phyloP scores from a whole-genome alignment of 1,140 invertebrate species.

The Eupristina koningsbergeri region DNA sequence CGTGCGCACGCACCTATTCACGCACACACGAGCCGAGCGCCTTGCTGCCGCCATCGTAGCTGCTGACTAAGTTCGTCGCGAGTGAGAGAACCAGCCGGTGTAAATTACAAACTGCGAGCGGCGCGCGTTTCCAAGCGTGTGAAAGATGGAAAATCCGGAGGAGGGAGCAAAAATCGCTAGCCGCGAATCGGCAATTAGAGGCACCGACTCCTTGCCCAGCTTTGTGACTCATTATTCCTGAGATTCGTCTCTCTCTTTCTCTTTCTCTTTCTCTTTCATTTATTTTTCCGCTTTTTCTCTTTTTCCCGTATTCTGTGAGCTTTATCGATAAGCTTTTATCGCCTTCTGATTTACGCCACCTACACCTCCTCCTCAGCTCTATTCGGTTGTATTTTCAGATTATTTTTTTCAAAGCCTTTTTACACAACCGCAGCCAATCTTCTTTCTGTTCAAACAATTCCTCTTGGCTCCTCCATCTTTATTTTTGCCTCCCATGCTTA shows the following conservation, averaged over 20 bases:
- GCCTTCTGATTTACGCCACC: no score
- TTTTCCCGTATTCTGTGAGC: no score
- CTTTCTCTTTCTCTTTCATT: neutral
- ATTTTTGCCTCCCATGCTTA: no score
- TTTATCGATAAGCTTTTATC: neutral
- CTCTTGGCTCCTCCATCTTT: no score
- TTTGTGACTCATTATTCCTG: neutral
- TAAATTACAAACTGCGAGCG: neutral
- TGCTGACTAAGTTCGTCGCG: constrained; percentile 34
- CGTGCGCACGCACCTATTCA: constrained; percentile 12
- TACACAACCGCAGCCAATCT: no score
- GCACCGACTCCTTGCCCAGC: neutral
- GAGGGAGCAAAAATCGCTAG: neutral
- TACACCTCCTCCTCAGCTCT: no score
- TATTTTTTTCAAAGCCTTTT: no score
- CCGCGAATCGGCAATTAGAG: neutral
- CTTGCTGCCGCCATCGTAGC: no score
- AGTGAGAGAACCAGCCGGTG: neutral
- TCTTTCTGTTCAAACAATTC: no score
- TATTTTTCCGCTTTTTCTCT: neutral
- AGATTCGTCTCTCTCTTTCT: no score
- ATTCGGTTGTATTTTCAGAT: no score
- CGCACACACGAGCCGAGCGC: neutral
- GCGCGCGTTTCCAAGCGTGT: neutral
- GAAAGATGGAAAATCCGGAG: neutral